phyloP scores from a whole-genome alignment of 1,140 invertebrate species.

The Drosophila micromelanica region DNA sequence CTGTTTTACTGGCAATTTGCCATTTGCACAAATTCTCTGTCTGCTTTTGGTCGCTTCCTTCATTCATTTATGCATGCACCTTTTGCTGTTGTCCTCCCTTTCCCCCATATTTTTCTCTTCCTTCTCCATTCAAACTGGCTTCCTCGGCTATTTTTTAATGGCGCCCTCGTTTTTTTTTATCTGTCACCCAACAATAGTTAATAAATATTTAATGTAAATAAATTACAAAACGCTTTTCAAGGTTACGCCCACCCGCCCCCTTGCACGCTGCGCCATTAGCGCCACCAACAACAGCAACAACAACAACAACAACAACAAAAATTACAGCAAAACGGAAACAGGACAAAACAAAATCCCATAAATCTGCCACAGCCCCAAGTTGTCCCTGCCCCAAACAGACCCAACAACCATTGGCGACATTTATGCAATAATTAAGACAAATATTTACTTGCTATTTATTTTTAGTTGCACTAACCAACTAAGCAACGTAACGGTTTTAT shows the following conservation, averaged over 20 bases:
- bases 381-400: background rate
- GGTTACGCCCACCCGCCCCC: slow-evolving; percentile 54
- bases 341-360: slow-evolving; percentile 12
- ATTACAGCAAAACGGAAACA: background rate
- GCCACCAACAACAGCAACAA: background rate
- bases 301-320: background rate
- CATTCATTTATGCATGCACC: slow-evolving; percentile 65
- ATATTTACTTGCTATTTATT: slow-evolving; percentile 43
- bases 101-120: no score
- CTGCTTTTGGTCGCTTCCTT: slow-evolving; percentile 31
- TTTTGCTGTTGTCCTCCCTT: slow-evolving; percentile 7
- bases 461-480: slow-evolving; percentile 9
- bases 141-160: slow-evolving; percentile 16
- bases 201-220: slow-evolving; percentile 77
- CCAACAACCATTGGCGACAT: slow-evolving; percentile 27
- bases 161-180: slow-evolving; percentile 41
- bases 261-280: slow-evolving; percentile 29
- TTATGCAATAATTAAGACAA: slow-evolving; percentile 68
- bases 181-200: slow-evolving; percentile 65
- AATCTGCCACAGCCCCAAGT: slow-evolving; percentile 27
- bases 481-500: background rate
- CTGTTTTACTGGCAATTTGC: slow-evolving; percentile 39
- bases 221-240: slow-evolving; percentile 78
- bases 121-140: slow-evolving; percentile 24
- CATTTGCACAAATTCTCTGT: slow-evolving; percentile 34